Evolutionary conservation across 1,140 invertebrate species (phyloP).

Genomic region (Belonocnema kinseyi): DNA sequence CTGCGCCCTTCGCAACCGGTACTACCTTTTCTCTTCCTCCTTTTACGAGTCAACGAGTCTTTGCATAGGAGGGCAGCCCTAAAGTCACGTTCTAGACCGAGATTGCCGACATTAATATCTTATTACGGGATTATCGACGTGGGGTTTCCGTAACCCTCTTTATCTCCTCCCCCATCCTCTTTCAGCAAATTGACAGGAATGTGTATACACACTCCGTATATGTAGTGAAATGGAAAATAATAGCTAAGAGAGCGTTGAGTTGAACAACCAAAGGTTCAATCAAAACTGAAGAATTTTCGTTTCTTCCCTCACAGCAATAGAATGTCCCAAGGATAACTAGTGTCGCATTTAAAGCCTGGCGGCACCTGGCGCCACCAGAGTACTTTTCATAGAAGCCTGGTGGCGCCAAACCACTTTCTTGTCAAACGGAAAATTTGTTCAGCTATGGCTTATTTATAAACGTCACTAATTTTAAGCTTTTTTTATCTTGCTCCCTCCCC

Average conservation of each 20-base stretch:
- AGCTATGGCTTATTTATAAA: too few species aligned
- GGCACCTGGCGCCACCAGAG: too few species aligned
- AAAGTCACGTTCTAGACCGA: conserved; percentile 48
- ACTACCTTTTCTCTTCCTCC: conserved; percentile 32
- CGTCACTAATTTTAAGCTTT: too few species aligned
- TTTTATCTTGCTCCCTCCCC: too few species aligned
- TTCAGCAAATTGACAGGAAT: not conserved
- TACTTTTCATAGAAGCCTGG: too few species aligned
- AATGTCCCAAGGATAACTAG: too few species aligned
- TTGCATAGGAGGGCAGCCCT: conserved; percentile 36
- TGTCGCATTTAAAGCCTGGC: too few species aligned
- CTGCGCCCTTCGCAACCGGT: not conserved
- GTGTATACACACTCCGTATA: too few species aligned
- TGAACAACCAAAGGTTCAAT: not conserved
- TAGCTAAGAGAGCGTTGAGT: too few species aligned
- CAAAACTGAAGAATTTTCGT: not conserved
- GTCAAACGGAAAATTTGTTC: too few species aligned
- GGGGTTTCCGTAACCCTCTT: conserved; percentile 31
- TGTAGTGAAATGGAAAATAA: too few species aligned
- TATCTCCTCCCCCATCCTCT: not conserved
- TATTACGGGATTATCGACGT: conserved; percentile 52
- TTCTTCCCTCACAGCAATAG: not conserved
- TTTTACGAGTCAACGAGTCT: conserved; percentile 36
- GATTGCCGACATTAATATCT: conserved; percentile 51
- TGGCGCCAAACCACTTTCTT: too few species aligned